These are phyloP conservation scores for Anguilla megastoma DNA, from an alignment of 2,797 vertebrate species.

Conservation along the genomic window DNA sequence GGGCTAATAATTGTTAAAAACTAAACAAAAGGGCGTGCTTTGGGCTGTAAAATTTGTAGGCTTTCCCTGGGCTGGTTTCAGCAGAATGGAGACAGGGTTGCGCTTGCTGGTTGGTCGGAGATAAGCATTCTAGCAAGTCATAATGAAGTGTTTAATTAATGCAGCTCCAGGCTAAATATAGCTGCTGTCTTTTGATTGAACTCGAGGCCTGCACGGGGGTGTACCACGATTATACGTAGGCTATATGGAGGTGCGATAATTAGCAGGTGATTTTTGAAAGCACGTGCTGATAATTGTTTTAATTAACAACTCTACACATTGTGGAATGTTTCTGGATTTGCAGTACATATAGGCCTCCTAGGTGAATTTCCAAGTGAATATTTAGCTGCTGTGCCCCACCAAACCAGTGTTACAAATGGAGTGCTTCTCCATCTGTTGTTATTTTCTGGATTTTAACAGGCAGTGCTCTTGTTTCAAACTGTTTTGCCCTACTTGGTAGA, in stretches of 20 bases:
- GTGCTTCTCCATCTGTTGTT: neutral
- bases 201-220: conserved; percentile 23
- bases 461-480: neutral
- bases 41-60: neutral
- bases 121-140: conserved; percentile 49
- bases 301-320: conserved; percentile 1
- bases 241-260: conserved; percentile 23
- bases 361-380: neutral
- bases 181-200: conserved; percentile 47
- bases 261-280: conserved; percentile 34
- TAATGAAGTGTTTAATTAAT: conserved; percentile 62
- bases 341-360: neutral
- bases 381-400: neutral
- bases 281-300: neutral
- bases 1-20: neutral
- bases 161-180: conserved; percentile 44
- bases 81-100: neutral
- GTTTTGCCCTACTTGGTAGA: neutral
- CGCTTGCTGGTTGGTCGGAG: conserved; percentile 44
- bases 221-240: neutral
- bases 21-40: neutral
- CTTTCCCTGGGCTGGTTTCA: neutral
- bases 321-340: neutral
- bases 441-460: neutral
- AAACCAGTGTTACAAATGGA: neutral